Evolutionary conservation across 2,797 vertebrate genomes (phyloP), one percentile per base, ranked within the genome.

Genomic region (Acrocephalus scirpaceus): DNA sequence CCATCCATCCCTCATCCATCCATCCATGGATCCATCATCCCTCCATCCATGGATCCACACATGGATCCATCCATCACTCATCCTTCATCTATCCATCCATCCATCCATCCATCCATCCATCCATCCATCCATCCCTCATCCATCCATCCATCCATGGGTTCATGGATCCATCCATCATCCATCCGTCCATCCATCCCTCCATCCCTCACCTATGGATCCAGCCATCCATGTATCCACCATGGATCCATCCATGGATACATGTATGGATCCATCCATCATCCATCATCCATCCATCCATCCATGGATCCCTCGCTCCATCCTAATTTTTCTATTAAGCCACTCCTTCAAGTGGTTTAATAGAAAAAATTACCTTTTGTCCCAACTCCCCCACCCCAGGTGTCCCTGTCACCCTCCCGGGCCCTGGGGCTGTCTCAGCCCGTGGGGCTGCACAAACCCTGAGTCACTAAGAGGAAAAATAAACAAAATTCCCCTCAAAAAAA

Each of bases 381-480:
- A 32, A 47, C 44, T 8, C 45, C 60, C 11, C 10, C 7, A 38
- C 15, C 21, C 2, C 13, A 6, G 44, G 11, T 67, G 69, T 16
- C 53, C 61, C 21, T 14, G 29, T 18, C 53, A 21, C 40, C 5
- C 21, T 47, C 76, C 22, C 3, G 3, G 83, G 16, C 3, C 0
- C 69, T 15, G 42, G 29, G 27, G 18, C 10, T 22, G 21, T 36
- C 14, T 1, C 85, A 32, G 42, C 65, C 18, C 8, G 0, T 2
- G 27, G 27, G 4, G 66, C 66, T 75, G 50, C 42, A 62, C 23
- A 44, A 69, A 51, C 2, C 4, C 21, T 0, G 5, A 53, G 32
- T 19, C 16, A 19, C 85, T 75, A 14, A 4, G 13, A 2, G 17
- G 45, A 30, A 32, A 66, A 81, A 65, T 0, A 44, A 72, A 4